A percentile compares a stretch with the other conserved stretches of the same genome.
These are phyloP conservation scores for Trogon melanurus DNA, from an alignment of 2,113 vertebrate species.

Conservation along the genomic window DNA sequence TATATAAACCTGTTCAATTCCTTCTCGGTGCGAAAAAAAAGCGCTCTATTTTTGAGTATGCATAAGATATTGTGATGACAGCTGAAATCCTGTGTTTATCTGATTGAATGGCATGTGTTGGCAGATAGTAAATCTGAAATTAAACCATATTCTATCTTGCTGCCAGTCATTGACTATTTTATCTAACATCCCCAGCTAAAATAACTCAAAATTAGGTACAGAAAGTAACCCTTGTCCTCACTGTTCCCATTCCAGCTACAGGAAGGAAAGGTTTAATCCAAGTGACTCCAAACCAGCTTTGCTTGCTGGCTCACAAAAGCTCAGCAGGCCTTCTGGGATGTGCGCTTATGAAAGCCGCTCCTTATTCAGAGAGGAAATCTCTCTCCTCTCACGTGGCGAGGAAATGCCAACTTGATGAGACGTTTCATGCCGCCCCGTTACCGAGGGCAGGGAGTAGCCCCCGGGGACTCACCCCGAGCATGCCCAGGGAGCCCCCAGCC, in stretches of 20 bases:
- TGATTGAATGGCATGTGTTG: slow-evolving; percentile 70
- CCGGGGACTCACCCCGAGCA: accelerated
- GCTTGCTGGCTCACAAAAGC: slow-evolving; percentile 1
- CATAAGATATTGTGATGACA: slow-evolving; percentile 68
- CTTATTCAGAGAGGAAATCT: background rate
- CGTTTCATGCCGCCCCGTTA: background rate
- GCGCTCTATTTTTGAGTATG: slow-evolving; percentile 65
- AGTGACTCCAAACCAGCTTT: background rate
- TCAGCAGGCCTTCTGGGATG: slow-evolving; percentile 13
- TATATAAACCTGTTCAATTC: slow-evolving; percentile 56
- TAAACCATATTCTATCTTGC: slow-evolving; percentile 55
- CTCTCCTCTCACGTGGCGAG: background rate
- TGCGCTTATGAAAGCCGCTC: background rate
- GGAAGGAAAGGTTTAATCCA: background rate
- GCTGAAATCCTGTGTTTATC: slow-evolving; percentile 67
- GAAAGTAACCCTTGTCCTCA: background rate
- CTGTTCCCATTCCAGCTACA: background rate
- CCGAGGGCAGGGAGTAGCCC: background rate
- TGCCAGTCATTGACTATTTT: slow-evolving; percentile 57
- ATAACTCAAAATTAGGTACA: background rate
- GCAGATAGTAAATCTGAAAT: slow-evolving; percentile 73
- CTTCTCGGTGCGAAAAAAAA: slow-evolving; percentile 49
- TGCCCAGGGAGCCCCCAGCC: background rate
- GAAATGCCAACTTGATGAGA: slow-evolving; percentile 1
- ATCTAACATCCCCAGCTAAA: slow-evolving; percentile 21